phyloP scores from a whole-genome alignment of 2,888 invertebrate species.

The Archips xylosteana region DNA sequence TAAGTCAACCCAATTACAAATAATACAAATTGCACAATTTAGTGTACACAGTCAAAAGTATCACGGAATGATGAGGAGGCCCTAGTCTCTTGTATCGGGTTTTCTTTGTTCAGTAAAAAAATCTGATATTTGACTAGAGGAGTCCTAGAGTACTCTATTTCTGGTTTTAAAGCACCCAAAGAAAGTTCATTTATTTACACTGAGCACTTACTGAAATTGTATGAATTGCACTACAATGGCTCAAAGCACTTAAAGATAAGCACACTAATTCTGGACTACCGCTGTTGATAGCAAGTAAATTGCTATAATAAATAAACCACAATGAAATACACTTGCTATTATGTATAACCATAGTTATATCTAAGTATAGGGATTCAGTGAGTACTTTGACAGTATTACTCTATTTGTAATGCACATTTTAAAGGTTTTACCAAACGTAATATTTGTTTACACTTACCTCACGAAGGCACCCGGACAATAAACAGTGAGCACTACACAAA shows the following conservation, averaged over 20 bases:
- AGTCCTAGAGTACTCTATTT: too few relatives aligned
- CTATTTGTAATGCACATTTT: constrained; percentile 36
- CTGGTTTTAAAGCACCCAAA: neutral
- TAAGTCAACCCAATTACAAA: too few relatives aligned
- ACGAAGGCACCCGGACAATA: constrained; percentile 66
- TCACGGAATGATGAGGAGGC: too few relatives aligned
- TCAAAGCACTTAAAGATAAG: constrained; percentile 23
- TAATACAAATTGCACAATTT: too few relatives aligned
- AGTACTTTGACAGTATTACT: constrained; percentile 42
- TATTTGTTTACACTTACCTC: constrained; percentile 63
- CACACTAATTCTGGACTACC: constrained; percentile 19
- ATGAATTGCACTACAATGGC: neutral
- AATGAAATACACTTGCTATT: constrained; percentile 22
- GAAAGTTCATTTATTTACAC: neutral
- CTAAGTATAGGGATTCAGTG: neutral
- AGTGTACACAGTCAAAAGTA: too few relatives aligned
- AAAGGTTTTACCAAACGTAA: constrained; percentile 11
- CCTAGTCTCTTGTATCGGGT: too few relatives aligned
- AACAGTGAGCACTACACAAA: constrained; percentile 60
- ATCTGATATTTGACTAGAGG: too few relatives aligned
- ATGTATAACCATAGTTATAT: constrained; percentile 23
- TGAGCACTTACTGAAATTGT: neutral
- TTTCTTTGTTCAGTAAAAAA: too few relatives aligned
- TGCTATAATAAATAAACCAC: constrained; percentile 15
- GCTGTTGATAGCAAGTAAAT: constrained; percentile 1